Evolutionary conservation across 64 coral and sea anemone species (phyloP), one percentile per base, ranked within the genome.

Genomic region (Pocillopora damicornis): DNA sequence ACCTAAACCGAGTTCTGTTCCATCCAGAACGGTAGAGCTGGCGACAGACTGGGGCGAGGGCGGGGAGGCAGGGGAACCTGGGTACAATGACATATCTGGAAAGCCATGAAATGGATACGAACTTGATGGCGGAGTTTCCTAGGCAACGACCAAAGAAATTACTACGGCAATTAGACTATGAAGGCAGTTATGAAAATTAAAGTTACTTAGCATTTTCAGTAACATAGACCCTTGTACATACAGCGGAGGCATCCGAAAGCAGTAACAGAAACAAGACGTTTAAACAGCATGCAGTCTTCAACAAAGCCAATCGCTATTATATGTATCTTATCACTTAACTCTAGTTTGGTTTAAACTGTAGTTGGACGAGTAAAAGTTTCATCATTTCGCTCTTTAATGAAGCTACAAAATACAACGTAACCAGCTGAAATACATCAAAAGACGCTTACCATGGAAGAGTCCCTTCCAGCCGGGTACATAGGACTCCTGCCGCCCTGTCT

Each of bases 51-150:
- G 81, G 81, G 81, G 81, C 37, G 81, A 85, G 12, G 81, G 37
- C 23, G 81, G 81, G 12, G 81, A 85, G 57, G 81, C 81, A 11
- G 81, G 81, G 13, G 81, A 85, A 38, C 81, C 81, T 85, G 65
- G 81, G 65, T 85, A 85, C 61, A 85, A 18, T 18, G 80, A 30
- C 37, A 72, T 30, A 57, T 85, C 81, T 73, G 81, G 38, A 85
- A 85, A 85, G 72, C 81, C 81, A 37, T 17, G 69, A 26, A 85
- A 11, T 71, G 63, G 64, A 85, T 72, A 85, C 81, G 81, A 72
- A 73, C 65, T 85, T 85, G 81, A 58, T 85, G 81, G 72, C 81
- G 26, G 81, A 73, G 81, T 85, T 85, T 85, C 81, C 81, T 85
- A 85, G 81, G 81, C 81, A 85, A 85, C 64, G 38, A 37, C 69